Base-by-base conservation (phyloP, 1,140 invertebrate genomes). In the Hylaeus volcanicus region DNA sequence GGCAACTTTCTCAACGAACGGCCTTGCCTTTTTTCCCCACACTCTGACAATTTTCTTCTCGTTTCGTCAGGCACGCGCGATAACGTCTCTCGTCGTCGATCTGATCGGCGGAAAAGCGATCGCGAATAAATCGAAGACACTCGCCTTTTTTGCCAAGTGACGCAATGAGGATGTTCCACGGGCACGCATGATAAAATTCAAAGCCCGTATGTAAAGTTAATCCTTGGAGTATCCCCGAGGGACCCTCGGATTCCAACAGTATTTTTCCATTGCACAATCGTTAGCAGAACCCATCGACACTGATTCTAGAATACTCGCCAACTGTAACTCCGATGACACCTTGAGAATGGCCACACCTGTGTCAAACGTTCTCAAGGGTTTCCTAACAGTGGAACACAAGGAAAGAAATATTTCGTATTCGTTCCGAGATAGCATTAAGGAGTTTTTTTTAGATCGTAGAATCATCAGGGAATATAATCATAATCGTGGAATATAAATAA, bases 241-340 rank as follows among this genome's bases (percentile, higher is more conserved):
- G 77, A 74, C 12, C 39, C 48, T 26, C n/a, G 14, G 70, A 65
- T 73, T 12, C 70, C 60, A 79, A 3, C 53, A 26, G 77, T 79
- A 53, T 55, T 66, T 79, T 79, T 79, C 77, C 70, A 79, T 79
- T 79, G 63, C 77, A 65, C 77, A 74, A 74, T 79, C 77, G 6
- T 56, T 55, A 56, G 39, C 61, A 64, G 53, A 74, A 56, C 12
- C 43, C 63, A 74, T 58, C 77, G 61, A 37, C 51, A 12, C 15
- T 63, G 48, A n/a, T 53, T 78, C 15, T 37, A 37, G 61, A 56
- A 56, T 43, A 15, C 5, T 58, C 5, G 60, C n/a, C 3, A n/a
- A 15, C 60, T 8, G 11, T 9, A 45, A 45, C 9, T 53, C n/a
- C 9, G 53, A 8, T 5, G 5, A 64, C 1, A 55, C 71, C 71